phyloP scores from a whole-genome alignment of 2,797 vertebrate species.

The Tokudaia muenninki region DNA sequence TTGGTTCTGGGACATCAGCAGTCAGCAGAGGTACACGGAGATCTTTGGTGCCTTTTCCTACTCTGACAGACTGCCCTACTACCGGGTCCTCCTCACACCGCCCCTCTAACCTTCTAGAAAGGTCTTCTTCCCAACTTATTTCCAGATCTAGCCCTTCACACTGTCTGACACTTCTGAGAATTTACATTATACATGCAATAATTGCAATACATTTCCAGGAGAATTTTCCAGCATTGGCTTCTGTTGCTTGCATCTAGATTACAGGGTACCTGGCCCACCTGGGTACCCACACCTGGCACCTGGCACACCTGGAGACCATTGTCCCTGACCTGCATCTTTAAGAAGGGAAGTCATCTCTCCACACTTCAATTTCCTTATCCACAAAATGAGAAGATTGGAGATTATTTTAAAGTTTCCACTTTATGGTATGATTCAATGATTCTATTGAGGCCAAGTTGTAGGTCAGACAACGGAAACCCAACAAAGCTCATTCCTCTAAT shows the following conservation, averaged over 20 bases:
- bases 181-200: background rate
- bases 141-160: background rate
- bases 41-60: background rate
- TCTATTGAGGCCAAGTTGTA: background rate
- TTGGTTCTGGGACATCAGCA: background rate
- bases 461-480: slow-evolving; percentile 5
- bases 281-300: background rate
- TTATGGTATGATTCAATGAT: slow-evolving; percentile 20
- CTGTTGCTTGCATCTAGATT: background rate
- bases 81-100: background rate
- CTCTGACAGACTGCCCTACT: background rate
- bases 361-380: background rate
- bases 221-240: background rate
- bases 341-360: background rate
- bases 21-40: background rate
- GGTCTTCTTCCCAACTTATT: background rate
- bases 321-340: background rate
- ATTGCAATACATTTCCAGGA: slow-evolving; percentile 16
- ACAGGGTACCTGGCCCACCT: background rate
- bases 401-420: slow-evolving; percentile 53
- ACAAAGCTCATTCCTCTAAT: background rate
- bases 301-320: background rate
- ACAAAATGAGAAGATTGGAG: slow-evolving; percentile 35
- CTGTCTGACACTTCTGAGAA: background rate
- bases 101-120: background rate